These are phyloP conservation scores for Lophotis ruficrista DNA, from an alignment of 2,113 vertebrate genomes.

Conservation along the genomic window DNA sequence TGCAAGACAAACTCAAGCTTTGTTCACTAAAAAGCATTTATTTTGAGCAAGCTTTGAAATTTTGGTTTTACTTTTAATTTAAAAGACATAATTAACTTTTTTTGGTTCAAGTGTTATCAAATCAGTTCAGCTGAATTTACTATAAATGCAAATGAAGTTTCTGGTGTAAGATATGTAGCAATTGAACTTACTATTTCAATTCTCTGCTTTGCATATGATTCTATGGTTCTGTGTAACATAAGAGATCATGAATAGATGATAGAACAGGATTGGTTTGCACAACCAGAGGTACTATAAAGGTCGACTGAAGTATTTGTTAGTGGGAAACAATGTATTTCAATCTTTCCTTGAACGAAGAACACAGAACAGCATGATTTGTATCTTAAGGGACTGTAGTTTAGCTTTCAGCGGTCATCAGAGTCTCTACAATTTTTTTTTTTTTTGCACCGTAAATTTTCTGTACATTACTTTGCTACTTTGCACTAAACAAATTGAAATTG, in stretches of 20 bases:
- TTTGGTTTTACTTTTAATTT: not conserved
- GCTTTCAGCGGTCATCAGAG: not conserved
- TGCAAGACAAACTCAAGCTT: not conserved
- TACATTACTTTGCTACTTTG: not conserved
- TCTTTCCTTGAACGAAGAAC: constrained; percentile 11
- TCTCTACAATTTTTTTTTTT: not conserved
- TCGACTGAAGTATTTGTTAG: not conserved
- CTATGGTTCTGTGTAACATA: not conserved
- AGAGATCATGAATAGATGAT: not conserved
- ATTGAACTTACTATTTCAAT: not conserved
- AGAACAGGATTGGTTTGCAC: not conserved
- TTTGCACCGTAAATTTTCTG: not conserved
- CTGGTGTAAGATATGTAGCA: not conserved
- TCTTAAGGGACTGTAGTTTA: constrained; percentile 11
- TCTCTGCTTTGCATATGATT: not conserved
- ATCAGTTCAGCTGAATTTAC: not conserved
- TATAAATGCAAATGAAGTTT: not conserved
- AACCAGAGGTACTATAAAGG: not conserved
- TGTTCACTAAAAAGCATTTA: not conserved
- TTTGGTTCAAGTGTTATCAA: not conserved
- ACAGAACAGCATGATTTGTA: constrained; percentile 10
- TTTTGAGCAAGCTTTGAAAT: not conserved
- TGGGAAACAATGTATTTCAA: not conserved
- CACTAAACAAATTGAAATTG: not conserved
- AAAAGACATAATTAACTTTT: not conserved